Evolutionary conservation across 64 coral and sea anemone genomes (phyloP).

Genomic region (Pocillopora damicornis): DNA sequence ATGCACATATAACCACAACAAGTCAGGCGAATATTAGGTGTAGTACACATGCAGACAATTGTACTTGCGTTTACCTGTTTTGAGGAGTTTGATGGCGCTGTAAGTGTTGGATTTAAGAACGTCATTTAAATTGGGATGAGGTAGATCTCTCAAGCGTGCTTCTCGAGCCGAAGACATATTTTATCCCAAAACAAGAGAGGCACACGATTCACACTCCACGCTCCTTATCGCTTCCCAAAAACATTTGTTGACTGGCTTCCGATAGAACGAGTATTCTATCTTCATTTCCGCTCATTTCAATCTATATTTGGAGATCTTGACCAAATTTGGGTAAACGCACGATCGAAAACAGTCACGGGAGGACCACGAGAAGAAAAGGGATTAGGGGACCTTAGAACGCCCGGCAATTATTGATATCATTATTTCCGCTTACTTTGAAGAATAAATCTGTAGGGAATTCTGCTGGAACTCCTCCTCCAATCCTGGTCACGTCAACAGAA

Average conservation of each 20-base stretch:
- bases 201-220: no score
- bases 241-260: conserved; percentile 13
- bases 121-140: conserved; percentile 70
- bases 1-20: background rate
- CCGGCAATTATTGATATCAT: no score
- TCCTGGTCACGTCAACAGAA: no score
- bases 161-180: conserved; percentile 52
- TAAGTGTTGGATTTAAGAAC: conserved; percentile 77
- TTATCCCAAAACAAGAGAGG: background rate
- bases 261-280: background rate
- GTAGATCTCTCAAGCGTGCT: conserved; percentile 56
- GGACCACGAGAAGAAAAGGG: background rate
- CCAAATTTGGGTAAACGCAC: background rate
- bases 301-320: conserved; percentile 40
- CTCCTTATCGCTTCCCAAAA: background rate
- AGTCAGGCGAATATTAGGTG: background rate
- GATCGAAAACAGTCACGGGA: background rate
- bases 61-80: conserved; percentile 60
- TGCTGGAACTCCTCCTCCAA: no score
- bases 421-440: no score
- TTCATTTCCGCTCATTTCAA: conserved; percentile 3
- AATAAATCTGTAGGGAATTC: no score
- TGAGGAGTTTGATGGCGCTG: conserved; percentile 73
- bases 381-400: no score
- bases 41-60: background rate